A percentile compares a stretch with the other conserved stretches of the same genome.
Evolutionary conservation across 2,888 invertebrate genomes (phyloP).

Genomic region (Urechis unicinctus): DNA sequence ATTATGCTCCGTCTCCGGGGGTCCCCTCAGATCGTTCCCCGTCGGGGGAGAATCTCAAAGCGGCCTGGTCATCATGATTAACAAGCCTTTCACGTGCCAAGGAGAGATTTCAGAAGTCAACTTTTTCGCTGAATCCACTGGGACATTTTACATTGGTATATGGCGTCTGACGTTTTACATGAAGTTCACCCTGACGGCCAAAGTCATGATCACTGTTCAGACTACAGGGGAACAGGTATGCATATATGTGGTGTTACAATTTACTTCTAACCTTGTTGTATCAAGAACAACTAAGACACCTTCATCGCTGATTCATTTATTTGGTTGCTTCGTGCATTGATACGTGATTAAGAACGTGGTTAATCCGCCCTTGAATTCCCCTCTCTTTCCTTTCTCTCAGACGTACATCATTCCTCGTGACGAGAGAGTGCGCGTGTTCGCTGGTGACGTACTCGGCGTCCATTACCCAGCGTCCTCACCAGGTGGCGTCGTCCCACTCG

Average conservation of each 20-base stretch:
- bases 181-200: not conserved
- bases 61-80: not conserved
- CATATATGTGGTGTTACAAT: not conserved
- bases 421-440: not conserved
- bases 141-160: slow-evolving; percentile 5
- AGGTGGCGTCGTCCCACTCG: not conserved
- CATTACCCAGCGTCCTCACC: not conserved
- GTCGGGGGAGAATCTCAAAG: not conserved
- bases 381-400: not conserved
- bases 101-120: not conserved
- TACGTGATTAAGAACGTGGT: not conserved
- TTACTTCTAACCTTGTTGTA: not conserved
- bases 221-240: not conserved
- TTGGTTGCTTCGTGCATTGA: not conserved
- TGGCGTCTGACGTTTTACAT: slow-evolving; percentile 3
- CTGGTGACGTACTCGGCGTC: slow-evolving; percentile 3
- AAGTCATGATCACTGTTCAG: no score
- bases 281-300: not conserved
- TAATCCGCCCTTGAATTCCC: not conserved
- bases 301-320: no score
- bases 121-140: not conserved
- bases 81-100: not conserved
- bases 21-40: not conserved
- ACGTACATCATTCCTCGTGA: no score
- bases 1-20: not conserved